phyloP scores from a whole-genome alignment of 2,797 vertebrate genomes.

The Gadopsis bispinosus region DNA sequence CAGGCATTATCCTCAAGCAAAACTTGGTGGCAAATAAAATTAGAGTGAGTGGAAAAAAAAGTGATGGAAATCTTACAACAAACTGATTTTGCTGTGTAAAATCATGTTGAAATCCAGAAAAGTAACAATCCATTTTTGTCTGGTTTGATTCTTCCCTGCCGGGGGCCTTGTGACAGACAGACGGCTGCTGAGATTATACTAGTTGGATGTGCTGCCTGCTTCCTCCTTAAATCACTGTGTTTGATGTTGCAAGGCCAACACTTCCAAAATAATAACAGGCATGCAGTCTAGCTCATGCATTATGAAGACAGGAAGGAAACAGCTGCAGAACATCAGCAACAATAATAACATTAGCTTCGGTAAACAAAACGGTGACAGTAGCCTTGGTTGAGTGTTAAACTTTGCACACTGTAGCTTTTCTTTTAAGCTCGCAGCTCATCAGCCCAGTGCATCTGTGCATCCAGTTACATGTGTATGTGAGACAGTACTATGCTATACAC shows the following conservation, averaged over 20 bases:
- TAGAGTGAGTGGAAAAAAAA: slow-evolving; percentile 17
- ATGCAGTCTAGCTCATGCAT: slow-evolving; percentile 64
- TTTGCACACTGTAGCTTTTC: slow-evolving; percentile 37
- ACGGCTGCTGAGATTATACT: slow-evolving; percentile 75
- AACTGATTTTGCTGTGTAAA: slow-evolving; percentile 36
- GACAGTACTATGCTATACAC: not conserved
- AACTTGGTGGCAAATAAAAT: slow-evolving; percentile 43
- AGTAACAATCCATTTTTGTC: slow-evolving; percentile 69
- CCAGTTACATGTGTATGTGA: slow-evolving; percentile 3
- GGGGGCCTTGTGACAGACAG: slow-evolving; percentile 75
- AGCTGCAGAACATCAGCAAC: slow-evolving; percentile 67
- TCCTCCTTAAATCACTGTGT: slow-evolving; percentile 71
- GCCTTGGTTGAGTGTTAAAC: slow-evolving; percentile 48
- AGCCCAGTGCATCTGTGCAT: not conserved
- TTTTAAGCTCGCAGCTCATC: slow-evolving; percentile 12
- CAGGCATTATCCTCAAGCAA: slow-evolving; percentile 24
- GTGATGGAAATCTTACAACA: slow-evolving; percentile 48
- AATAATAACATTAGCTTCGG: slow-evolving; percentile 60
- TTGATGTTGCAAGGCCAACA: slow-evolving; percentile 79
- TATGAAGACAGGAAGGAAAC: slow-evolving; percentile 70
- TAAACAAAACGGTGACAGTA: slow-evolving; percentile 40
- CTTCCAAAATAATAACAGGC: slow-evolving; percentile 75
- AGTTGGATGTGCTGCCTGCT: slow-evolving; percentile 69
- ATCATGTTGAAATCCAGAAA: slow-evolving; percentile 49
- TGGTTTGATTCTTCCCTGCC: slow-evolving; percentile 63